These are phyloP conservation scores for Brachionus asplanchnoidis DNA, from an alignment of 1,140 invertebrate genomes.

Conservation along the genomic window DNA sequence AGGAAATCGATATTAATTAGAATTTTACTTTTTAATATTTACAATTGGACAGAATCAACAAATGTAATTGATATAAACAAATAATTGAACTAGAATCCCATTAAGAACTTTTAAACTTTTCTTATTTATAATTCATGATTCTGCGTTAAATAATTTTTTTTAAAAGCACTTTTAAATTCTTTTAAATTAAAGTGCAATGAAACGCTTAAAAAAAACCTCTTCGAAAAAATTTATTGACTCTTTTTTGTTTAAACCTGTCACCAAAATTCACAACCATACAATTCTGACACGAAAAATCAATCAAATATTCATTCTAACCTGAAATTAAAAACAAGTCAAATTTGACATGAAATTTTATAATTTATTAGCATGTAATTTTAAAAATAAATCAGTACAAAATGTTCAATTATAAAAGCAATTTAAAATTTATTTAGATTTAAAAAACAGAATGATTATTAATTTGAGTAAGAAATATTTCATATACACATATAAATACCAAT, in stretches of 20 bases:
- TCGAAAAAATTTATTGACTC: not conserved
- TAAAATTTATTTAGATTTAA: not conserved
- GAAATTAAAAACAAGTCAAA: not conserved
- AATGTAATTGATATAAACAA: not conserved
- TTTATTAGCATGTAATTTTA: too few species aligned
- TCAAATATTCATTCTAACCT: not conserved
- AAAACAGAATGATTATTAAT: not conserved
- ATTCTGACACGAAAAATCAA: not conserved
- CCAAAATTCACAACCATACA: too few species aligned
- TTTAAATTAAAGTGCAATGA: not conserved
- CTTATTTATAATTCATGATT: not conserved
- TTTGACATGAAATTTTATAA: not conserved
- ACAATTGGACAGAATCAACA: not conserved
- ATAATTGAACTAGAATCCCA: not conserved
- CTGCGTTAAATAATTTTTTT: not conserved
- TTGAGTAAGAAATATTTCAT: not conserved
- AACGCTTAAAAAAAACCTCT: not conserved
- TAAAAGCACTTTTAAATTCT: not conserved
- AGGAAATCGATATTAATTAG: slow-evolving; percentile 16
- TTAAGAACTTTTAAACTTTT: not conserved
- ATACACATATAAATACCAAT: not conserved
- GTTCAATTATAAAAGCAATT: not conserved
- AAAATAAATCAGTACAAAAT: not conserved
- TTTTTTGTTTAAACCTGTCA: not conserved
- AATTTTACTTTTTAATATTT: not conserved